Conservation (phyloP, 2,888 invertebrate genomes). For the Aphodius sticticus region DNA sequence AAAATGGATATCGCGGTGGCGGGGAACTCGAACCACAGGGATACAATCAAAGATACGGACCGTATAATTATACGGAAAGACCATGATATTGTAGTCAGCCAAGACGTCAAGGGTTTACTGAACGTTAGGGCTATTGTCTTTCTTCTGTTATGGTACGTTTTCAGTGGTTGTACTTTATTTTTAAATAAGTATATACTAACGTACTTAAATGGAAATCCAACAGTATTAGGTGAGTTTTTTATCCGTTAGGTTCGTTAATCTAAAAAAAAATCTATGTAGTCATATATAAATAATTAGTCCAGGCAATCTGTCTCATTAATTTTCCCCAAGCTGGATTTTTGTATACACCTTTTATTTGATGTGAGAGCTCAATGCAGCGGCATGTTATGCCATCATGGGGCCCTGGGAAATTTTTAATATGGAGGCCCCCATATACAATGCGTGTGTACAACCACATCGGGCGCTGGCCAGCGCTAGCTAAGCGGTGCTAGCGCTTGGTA, state of each 20-base stretch:
- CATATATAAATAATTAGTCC: background rate
- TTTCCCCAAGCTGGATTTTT: no score
- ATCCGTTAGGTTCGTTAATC: background rate
- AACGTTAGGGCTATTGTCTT: constrained; percentile 69
- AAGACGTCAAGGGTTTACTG: constrained; percentile 59
- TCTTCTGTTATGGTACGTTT: constrained; percentile 76
- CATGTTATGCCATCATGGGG: no score
- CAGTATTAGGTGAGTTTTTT: constrained; percentile 69
- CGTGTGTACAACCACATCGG: no score
- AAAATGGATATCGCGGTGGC: background rate
- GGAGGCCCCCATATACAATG: no score
- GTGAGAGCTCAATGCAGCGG: no score
- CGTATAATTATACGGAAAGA: constrained; percentile 30
- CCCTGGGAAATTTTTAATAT: no score
- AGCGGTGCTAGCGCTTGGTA: no score
- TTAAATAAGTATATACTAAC: constrained; percentile 80
- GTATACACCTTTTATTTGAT: no score
- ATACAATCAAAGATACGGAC: background rate
- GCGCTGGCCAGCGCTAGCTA: no score
- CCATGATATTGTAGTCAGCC: constrained; percentile 27
- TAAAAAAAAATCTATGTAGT: background rate
- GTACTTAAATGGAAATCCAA: constrained; percentile 76
- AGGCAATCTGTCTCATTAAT: no score
- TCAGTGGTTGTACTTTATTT: constrained; percentile 79
- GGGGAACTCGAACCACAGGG: background rate